A percentile compares a stretch with the other conserved stretches of the same genome.
These are phyloP conservation scores for Cheumatopsyche charites DNA, from an alignment of 1,140 invertebrate genomes.

Conservation along the genomic window DNA sequence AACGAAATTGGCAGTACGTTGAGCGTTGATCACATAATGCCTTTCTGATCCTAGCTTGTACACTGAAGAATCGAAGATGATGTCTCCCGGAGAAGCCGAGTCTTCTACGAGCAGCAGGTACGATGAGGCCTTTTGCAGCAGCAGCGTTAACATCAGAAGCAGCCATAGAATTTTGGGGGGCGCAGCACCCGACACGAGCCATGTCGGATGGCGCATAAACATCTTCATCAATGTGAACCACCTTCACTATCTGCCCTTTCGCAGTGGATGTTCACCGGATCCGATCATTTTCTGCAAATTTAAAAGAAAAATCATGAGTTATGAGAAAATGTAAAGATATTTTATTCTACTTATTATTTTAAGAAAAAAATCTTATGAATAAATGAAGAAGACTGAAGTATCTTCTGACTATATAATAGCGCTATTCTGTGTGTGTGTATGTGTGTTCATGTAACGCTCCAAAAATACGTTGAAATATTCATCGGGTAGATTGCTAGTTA, in stretches of 20 bases:
- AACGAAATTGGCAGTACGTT: slow-evolving; percentile 81
- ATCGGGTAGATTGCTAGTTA: too few relatives aligned
- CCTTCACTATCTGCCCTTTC: slow-evolving; percentile 44
- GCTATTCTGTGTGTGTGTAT: too few relatives aligned
- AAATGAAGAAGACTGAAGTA: too few relatives aligned
- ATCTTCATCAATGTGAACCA: slow-evolving; percentile 24
- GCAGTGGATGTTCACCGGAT: slow-evolving; percentile 26
- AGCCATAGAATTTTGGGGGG: slow-evolving; percentile 13
- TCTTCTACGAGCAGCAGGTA: slow-evolving; percentile 78
- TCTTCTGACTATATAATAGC: too few relatives aligned
- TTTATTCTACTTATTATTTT: too few relatives aligned
- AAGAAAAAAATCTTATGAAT: too few relatives aligned
- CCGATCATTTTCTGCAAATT: slow-evolving; percentile 44
- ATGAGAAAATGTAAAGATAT: neutral
- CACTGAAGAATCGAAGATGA: slow-evolving; percentile 82
- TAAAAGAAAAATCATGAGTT: slow-evolving; percentile 4
- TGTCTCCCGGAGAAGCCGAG: slow-evolving; percentile 67
- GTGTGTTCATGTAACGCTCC: too few relatives aligned
- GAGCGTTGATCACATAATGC: slow-evolving; percentile 75
- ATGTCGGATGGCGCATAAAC: slow-evolving; percentile 29
- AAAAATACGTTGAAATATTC: too few relatives aligned
- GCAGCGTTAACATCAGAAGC: neutral
- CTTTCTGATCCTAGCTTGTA: slow-evolving; percentile 75
- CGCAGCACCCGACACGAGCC: slow-evolving; percentile 3
- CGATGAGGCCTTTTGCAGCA: slow-evolving; percentile 28